Conservation (phyloP, 2,888 invertebrate genomes). For the Athalia rosae region DNA sequence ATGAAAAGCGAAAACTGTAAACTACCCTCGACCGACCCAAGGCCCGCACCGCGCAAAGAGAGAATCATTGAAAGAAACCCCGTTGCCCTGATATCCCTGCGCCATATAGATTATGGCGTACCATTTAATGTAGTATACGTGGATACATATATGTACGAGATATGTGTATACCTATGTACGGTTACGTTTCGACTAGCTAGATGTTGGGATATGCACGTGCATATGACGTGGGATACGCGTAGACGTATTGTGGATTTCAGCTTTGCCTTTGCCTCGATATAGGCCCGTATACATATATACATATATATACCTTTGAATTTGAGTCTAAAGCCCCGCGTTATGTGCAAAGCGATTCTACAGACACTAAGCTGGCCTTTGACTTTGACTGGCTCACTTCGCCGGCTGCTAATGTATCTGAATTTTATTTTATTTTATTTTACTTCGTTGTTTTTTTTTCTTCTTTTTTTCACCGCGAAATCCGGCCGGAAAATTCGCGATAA, state of each 20-base stretch:
- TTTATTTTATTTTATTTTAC: too few relatives aligned
- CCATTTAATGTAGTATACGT: neutral
- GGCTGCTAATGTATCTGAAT: too few relatives aligned
- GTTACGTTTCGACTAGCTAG: neutral
- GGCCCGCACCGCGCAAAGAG: constrained; percentile 53
- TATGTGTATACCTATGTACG: neutral
- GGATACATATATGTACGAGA: neutral
- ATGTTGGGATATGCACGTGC: neutral
- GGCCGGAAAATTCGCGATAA: too few relatives aligned
- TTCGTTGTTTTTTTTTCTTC: too few relatives aligned
- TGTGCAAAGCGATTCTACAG: neutral
- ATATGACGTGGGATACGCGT: neutral
- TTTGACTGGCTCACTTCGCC: too few relatives aligned
- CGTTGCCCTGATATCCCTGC: constrained; percentile 47
- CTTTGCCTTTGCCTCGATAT: constrained; percentile 8
- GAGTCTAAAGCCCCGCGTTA: neutral
- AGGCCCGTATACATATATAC: too few relatives aligned
- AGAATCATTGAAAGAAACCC: constrained; percentile 59
- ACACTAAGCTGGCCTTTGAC: too few relatives aligned
- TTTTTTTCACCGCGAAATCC: too few relatives aligned
- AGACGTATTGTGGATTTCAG: neutral
- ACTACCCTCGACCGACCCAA: constrained; percentile 44
- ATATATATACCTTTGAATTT: constrained; percentile 12
- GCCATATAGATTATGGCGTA: neutral
- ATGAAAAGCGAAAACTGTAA: constrained; percentile 54